Evolutionary conservation across 53 echinoderm and acorn worm species (phyloP).

Genomic region (Mesocentrotus franciscanus): DNA sequence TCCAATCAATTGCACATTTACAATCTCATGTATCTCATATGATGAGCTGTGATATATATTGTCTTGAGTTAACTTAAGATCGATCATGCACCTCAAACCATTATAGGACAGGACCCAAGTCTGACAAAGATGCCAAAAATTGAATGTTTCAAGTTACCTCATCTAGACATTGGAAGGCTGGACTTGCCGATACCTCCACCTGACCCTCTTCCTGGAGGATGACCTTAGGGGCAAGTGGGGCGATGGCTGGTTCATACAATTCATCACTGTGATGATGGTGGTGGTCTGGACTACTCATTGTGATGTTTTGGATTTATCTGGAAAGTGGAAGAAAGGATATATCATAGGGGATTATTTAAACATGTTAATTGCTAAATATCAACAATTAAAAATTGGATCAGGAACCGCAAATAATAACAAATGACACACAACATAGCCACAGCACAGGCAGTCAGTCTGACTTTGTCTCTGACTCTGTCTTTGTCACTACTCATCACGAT

Average conservation of each 20-base stretch:
- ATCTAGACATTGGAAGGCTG: constrained; percentile 97
- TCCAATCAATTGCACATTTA: background rate
- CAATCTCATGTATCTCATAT: background rate
- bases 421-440: too few relatives aligned
- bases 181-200: constrained; percentile 98
- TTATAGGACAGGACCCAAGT: background rate
- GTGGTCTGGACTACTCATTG: constrained; percentile 42
- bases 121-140: background rate
- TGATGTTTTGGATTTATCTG: constrained; percentile 11
- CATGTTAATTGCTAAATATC: too few relatives aligned
- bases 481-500: too few relatives aligned
- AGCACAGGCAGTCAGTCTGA: too few relatives aligned
- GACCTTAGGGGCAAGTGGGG: constrained; percentile 97
- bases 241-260: constrained; percentile 86
- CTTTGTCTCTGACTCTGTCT: too few relatives aligned
- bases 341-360: background rate
- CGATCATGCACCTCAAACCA: too few relatives aligned
- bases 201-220: constrained; percentile 97
- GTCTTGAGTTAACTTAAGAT: too few relatives aligned
- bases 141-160: constrained; percentile 74
- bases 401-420: too few relatives aligned
- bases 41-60: background rate
- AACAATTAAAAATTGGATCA: too few relatives aligned
- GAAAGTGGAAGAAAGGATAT: background rate
- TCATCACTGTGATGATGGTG: constrained; percentile 68